phyloP scores from a whole-genome alignment of 2,888 invertebrate species.

The Esperia sulphurella region DNA sequence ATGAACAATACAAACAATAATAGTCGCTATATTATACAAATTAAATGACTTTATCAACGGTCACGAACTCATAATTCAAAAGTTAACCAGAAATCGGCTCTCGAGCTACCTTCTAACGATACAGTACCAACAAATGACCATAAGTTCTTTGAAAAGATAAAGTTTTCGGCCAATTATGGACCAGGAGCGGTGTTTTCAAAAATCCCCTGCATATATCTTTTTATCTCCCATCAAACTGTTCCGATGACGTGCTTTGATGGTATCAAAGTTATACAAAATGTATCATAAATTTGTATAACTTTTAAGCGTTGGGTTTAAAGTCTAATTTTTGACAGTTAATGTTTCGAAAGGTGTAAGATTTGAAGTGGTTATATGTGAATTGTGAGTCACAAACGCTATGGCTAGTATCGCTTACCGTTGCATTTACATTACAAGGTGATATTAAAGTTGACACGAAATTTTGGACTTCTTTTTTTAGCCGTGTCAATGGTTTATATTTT shows the following conservation, averaged over 20 bases:
- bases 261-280: no score
- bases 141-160: conserved; percentile 72
- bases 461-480: no score
- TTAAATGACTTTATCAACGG: conserved; percentile 17
- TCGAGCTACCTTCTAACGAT: conserved; percentile 46
- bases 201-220: conserved; percentile 53
- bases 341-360: no score
- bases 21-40: no score
- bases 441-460: conserved; percentile 62
- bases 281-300: no score
- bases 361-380: conserved; percentile 41
- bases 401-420: conserved; percentile 52
- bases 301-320: no score
- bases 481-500: no score
- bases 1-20: no score
- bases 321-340: not conserved
- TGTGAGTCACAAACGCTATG: conserved; percentile 63
- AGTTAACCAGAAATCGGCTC: conserved; percentile 30
- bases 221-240: conserved; percentile 64
- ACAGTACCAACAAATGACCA: conserved; percentile 62
- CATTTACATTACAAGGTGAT: conserved; percentile 64
- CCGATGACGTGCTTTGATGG: conserved; percentile 47
- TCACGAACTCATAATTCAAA: conserved; percentile 58
- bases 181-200: conserved; percentile 67
- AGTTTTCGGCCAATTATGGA: conserved; percentile 66